Percentiles rank a stretch among this genome's conserved stretches.
These are phyloP conservation scores for Proterorhinus semilunaris DNA, from an alignment of 2,113 vertebrate genomes.

Conservation along the genomic window DNA sequence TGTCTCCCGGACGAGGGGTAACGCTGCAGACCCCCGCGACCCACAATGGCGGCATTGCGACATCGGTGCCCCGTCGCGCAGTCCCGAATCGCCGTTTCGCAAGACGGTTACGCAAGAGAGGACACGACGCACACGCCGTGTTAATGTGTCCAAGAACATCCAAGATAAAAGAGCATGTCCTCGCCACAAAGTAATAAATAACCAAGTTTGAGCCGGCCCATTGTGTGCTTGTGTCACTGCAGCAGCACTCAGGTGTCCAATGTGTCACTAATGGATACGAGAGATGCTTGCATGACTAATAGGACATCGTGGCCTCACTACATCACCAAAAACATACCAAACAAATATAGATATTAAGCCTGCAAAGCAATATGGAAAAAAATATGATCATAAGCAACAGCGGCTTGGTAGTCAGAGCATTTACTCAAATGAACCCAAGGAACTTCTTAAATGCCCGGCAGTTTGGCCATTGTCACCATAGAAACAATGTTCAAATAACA, in stretches of 20 bases:
- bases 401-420: neutral
- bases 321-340: neutral
- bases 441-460: too few relatives aligned
- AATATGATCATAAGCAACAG: neutral
- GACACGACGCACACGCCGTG: neutral
- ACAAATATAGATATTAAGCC: neutral
- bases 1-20: slow-evolving; percentile 56
- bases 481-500: too few relatives aligned
- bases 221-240: neutral
- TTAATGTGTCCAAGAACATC: neutral
- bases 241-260: neutral
- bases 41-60: slow-evolving; percentile 21
- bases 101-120: neutral
- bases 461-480: too few relatives aligned
- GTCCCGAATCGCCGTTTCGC: slow-evolving; percentile 33
- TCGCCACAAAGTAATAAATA: neutral
- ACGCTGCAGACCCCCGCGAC: slow-evolving; percentile 53
- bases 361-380: neutral
- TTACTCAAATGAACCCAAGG: too few relatives aligned
- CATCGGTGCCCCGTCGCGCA: slow-evolving; percentile 30
- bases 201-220: slow-evolving; percentile 4
- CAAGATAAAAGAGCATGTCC: neutral
- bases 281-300: slow-evolving; percentile 1
- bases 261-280: slow-evolving; percentile 5
- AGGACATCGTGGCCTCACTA: neutral